Evolutionary conservation across 2,888 invertebrate genomes (phyloP).

Genomic region (Uropetala carovei): DNA sequence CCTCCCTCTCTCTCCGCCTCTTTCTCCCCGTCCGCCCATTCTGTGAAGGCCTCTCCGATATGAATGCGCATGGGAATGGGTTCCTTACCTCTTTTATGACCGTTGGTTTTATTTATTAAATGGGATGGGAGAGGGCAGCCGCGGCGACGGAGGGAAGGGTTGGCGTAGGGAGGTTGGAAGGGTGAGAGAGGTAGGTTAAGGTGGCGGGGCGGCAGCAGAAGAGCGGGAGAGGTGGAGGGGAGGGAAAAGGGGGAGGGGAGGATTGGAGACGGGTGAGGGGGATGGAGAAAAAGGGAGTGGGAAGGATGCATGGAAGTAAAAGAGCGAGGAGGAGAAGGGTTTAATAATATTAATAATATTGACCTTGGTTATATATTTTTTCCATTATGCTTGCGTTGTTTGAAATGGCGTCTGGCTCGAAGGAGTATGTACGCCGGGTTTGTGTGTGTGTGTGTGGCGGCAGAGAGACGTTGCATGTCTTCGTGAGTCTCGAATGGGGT

Average conservation of each 20-base stretch:
- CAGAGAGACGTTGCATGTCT: neutral
- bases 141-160: conserved; percentile 29
- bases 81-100: conserved; percentile 59
- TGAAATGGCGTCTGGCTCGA: conserved; percentile 39
- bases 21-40: conserved; percentile 19
- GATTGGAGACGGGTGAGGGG: neutral
- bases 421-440: neutral
- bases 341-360: conserved; percentile 40
- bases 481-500: neutral
- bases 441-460: conserved; percentile 2
- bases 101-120: conserved; percentile 65
- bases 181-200: neutral
- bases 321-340: neutral
- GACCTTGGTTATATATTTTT: conserved; percentile 46
- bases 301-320: neutral
- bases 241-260: neutral
- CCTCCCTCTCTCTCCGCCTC: neutral
- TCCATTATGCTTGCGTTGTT: conserved; percentile 3
- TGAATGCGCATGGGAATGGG: conserved; percentile 62
- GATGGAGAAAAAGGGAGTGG: neutral
- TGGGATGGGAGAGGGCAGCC: conserved; percentile 45
- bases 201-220: conserved; percentile 26
- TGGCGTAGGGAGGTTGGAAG: neutral
- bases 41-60: conserved; percentile 39
- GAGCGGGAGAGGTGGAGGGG: neutral